Evolutionary conservation across 2,113 vertebrate genomes (phyloP), one percentile per base, ranked within the genome.

Genomic region (Hemiprocne comata): DNA sequence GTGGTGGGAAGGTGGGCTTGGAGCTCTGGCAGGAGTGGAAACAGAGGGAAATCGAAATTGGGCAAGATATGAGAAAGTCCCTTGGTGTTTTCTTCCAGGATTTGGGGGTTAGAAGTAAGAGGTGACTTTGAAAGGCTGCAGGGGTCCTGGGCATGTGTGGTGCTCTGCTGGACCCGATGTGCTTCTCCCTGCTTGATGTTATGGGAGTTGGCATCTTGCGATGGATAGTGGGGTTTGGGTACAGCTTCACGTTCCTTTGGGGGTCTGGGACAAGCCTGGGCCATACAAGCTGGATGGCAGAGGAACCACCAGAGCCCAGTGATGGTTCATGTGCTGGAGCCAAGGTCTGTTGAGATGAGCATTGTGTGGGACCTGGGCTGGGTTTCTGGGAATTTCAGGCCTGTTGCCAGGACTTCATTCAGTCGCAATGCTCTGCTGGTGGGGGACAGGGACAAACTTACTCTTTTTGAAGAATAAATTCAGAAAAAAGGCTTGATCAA

Each of bases 181-280:
- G 36, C n/a, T 85, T 61, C 38, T 64, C 36, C 58, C n/a, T 67
- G n/a, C 33, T 33, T 85, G n/a, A 38, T 58, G 38, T 69, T 46
- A 10, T 13, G 33, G 1, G 8, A 26, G 23, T 7, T 66, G 64
- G 17, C 28, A 74, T 77, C 69, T 84, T 0, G 0, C 55, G 54
- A 42, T 12, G 34, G 40, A 6, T 9, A 9, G 9, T n/a, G 46
- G 65, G 53, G 33, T 71, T 71, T 84, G 42, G 46, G 18, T 42
- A 50, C 40, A 66, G 29, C 55, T 83, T 71, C 42, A 7, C 3
- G 29, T 18, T 83, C 4, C 2, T 48, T 57, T 17, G 14, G 34
- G 61, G 38, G 14, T 69, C 74, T 93, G 50, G 11, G 62, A 23
- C 40, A 70, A 80, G 33, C 36, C 73, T 61, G 46, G 34, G 38